Evolutionary conservation across 2,888 invertebrate genomes (phyloP), one percentile per base, ranked within the genome.

Genomic region (Xestoiulus laeticollis): DNA sequence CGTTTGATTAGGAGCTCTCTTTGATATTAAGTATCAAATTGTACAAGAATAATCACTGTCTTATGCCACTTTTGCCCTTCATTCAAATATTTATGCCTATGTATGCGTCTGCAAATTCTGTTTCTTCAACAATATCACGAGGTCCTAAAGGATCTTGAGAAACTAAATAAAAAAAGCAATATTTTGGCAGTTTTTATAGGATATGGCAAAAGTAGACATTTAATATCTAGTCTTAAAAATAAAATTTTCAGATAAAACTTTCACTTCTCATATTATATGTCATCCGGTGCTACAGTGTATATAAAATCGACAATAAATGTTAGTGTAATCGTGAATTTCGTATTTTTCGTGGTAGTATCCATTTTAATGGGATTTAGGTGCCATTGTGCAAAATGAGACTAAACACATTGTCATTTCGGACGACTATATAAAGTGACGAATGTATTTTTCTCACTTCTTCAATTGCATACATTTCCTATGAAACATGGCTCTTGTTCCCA

Each of bases 1-100:
- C 53, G 53, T 53, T 53, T 53, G 53, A 53, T 53, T 53, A 53
- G 53, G 53, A 53, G 53, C 53, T 53, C 53, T 53, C 53, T n/a
- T 19, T 53, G 53, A 53, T 53, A 53, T 53, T 53, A 53, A 53
- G 53, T 53, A 53, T 53, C 53, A 53, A 53, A 53, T 53, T 53
- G 53, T 53, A 53, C 53, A 53, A 53, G 53, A 53, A 53, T 53
- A 53, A 53, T 53, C 53, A 53, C 53, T 53, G 53, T 53, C 53
- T 53, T 53, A 16, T 53, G 53, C 53, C 53, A 53, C 53, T 53
- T 53, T n/a, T n/a, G 6, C 53, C 53, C 53, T n/a, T n/a, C 53
- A 19, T 53, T 53, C 53, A 53, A 53, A 53, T 53, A 12, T 53
- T 53, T 53, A 4, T 53, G 53, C n/a, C 6, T 5, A n/a, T 53